Conservation (phyloP, 64 coral and sea anemone species). For the Montipora cactus region DNA sequence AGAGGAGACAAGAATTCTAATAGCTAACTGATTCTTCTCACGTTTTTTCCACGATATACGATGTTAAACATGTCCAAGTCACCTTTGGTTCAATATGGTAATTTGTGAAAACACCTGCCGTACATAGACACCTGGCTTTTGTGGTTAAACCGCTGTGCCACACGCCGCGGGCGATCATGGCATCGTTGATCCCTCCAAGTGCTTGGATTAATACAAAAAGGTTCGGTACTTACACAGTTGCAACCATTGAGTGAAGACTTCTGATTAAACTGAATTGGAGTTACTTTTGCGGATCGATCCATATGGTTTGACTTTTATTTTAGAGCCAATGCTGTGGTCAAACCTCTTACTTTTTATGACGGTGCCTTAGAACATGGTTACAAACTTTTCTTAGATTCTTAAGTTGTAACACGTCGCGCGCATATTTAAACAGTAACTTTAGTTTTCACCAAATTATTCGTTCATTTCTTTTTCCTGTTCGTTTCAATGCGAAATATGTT, state of each 20-base stretch:
- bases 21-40: background rate
- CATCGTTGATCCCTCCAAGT: background rate
- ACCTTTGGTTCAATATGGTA: slow-evolving; percentile 47
- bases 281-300: background rate
- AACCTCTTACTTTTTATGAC: no score
- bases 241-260: background rate
- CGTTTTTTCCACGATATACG: background rate
- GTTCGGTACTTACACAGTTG: background rate
- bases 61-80: slow-evolving; percentile 6
- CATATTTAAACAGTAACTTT: background rate
- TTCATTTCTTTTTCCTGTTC: no score
- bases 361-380: no score
- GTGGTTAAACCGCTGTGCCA: background rate
- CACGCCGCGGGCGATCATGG: background rate
- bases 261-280: background rate
- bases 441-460: no score
- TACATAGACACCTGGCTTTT: slow-evolving; percentile 12
- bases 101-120: slow-evolving; percentile 35
- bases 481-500: no score
- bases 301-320: background rate
- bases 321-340: no score
- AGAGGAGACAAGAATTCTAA: background rate
- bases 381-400: no score
- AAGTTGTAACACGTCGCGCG: no score
- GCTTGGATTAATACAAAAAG: background rate